Conservation (phyloP, 2,797 vertebrate genomes). For the Gambelia wislizenii region DNA sequence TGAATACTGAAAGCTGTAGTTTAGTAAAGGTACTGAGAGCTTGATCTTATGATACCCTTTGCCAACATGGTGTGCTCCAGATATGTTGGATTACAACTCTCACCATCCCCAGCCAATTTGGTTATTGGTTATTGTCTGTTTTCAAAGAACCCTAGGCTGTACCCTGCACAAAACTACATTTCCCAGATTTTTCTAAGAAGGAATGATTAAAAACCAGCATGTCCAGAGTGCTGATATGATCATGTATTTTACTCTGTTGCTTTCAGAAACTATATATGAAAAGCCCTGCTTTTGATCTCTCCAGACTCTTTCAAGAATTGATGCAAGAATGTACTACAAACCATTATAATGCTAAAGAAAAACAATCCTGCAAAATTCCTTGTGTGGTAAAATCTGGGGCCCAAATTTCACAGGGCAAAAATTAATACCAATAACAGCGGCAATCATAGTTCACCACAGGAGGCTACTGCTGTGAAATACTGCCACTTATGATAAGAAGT, state of each 20-base stretch:
- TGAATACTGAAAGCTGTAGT: background rate
- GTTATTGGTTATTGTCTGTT: background rate
- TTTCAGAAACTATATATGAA: conserved; percentile 32
- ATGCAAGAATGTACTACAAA: background rate
- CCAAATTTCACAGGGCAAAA: background rate
- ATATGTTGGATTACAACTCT: background rate
- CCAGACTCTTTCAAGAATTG: conserved; percentile 12
- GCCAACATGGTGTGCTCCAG: too few relatives aligned
- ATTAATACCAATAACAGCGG: conserved; percentile 24
- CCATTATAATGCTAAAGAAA: conserved; percentile 25
- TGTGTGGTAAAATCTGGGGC: conserved; percentile 36
- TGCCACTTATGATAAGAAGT: background rate
- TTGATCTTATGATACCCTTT: background rate
- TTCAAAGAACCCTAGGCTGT: background rate
- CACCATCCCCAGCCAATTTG: background rate
- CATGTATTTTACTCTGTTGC: too few relatives aligned
- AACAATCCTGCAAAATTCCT: conserved; percentile 23
- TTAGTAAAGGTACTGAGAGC: background rate
- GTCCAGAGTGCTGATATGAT: background rate
- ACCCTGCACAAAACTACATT: background rate
- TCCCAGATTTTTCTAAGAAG: background rate
- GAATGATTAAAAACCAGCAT: background rate
- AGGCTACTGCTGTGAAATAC: background rate
- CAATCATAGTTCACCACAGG: background rate
- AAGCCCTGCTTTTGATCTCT: conserved; percentile 9